These are phyloP conservation scores for Eulemur rubriventer DNA, from an alignment of 2,797 vertebrate genomes.

Conservation along the genomic window DNA sequence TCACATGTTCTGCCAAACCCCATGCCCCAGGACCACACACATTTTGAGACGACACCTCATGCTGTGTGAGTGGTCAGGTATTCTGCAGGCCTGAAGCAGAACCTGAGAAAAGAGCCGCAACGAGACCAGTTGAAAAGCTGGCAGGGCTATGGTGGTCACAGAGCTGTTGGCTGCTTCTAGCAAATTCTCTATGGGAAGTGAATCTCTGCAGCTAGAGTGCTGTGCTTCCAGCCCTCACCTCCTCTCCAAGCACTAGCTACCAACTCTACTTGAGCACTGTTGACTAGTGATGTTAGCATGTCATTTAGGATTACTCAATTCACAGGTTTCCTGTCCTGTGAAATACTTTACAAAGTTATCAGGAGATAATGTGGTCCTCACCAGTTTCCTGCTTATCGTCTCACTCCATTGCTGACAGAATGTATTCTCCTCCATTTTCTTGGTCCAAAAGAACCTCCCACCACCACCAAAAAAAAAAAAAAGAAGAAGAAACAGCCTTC, in stretches of 20 bases:
- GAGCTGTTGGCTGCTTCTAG: background rate
- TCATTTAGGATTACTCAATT: constrained; percentile 21
- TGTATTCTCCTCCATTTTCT: background rate
- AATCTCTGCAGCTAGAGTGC: background rate
- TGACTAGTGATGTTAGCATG: background rate
- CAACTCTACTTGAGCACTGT: background rate
- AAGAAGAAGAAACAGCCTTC: background rate
- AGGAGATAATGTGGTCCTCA: background rate
- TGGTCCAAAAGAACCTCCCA: background rate
- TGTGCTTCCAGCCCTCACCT: background rate
- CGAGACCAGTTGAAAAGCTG: background rate
- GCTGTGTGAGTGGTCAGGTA: background rate
- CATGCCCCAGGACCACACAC: background rate
- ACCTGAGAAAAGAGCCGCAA: background rate
- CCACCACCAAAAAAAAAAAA: background rate
- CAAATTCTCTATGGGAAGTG: background rate
- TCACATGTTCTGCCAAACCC: constrained; percentile 63
- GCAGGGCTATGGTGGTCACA: background rate
- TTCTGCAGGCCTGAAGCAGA: background rate
- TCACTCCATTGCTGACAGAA: constrained; percentile 9
- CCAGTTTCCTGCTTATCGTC: background rate
- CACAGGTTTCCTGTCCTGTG: constrained; percentile 39
- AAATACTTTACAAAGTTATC: constrained; percentile 31
- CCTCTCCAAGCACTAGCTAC: background rate
- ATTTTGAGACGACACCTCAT: background rate